Conservation (phyloP, 1,140 invertebrate genomes). For the Nomia melanderi region DNA sequence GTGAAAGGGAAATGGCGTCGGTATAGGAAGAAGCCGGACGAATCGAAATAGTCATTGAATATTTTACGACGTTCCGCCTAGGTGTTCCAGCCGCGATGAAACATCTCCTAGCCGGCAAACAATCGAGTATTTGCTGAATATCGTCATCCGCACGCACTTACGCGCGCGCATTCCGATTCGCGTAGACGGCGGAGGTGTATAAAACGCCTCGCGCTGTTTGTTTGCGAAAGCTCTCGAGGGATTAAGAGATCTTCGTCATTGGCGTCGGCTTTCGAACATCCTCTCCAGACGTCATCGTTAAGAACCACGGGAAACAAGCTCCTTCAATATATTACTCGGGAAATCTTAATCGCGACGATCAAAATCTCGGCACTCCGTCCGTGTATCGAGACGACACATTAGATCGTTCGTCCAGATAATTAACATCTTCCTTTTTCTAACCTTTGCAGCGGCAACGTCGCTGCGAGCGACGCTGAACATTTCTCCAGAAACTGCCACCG, state of each 20-base stretch:
- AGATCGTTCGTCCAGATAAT: too few species aligned
- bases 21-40: background rate
- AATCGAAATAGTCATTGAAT: slow-evolving; percentile 1
- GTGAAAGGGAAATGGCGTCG: too few species aligned
- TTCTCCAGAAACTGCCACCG: too few species aligned
- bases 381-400: too few species aligned
- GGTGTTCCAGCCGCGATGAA: background rate
- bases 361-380: background rate
- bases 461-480: too few species aligned
- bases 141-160: slow-evolving; percentile 21
- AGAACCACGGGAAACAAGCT: background rate
- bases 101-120: slow-evolving; percentile 32
- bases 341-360: background rate
- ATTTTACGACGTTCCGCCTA: background rate
- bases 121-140: slow-evolving; percentile 51
- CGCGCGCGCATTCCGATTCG: slow-evolving; percentile 6
- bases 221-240: slow-evolving; percentile 41
- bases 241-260: slow-evolving; percentile 48
- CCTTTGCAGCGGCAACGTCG: too few species aligned
- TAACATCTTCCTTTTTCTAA: too few species aligned
- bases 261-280: slow-evolving; percentile 17
- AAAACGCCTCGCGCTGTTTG: slow-evolving; percentile 48
- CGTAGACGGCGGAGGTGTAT: slow-evolving; percentile 27
- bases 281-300: background rate
- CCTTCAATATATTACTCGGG: background rate